phyloP scores from a whole-genome alignment of 2,888 invertebrate genomes.

The Amphipoea oculea region DNA sequence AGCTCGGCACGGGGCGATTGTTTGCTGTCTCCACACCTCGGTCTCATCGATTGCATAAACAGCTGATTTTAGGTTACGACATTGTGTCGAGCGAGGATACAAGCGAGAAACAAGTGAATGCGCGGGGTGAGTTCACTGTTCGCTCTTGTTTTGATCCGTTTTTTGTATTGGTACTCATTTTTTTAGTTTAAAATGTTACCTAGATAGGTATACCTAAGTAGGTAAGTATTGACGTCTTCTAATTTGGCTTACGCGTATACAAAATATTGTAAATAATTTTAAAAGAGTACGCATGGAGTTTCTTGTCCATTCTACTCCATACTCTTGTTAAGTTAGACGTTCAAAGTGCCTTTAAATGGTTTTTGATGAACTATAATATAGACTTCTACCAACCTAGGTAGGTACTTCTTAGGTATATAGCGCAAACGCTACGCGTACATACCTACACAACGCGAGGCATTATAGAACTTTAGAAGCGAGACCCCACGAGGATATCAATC shows the following conservation, averaged over 20 bases:
- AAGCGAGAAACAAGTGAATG: conserved; percentile 8
- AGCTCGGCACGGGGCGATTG: conserved; percentile 22
- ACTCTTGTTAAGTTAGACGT: background rate
- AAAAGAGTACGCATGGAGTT: too few species aligned
- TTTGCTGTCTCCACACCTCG: conserved; percentile 45
- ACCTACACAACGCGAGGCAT: too few species aligned
- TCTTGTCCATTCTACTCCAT: background rate
- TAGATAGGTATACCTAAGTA: too few species aligned
- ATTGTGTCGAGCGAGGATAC: conserved; percentile 35
- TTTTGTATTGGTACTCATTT: background rate
- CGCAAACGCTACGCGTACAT: too few species aligned
- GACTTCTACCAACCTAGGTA: too few species aligned
- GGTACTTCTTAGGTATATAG: too few species aligned
- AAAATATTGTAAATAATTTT: background rate
- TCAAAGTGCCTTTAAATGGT: too few species aligned
- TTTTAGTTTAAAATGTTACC: background rate
- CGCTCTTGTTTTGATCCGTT: background rate
- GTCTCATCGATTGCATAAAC: conserved; percentile 47
- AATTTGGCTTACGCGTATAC: background rate
- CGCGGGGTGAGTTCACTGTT: background rate
- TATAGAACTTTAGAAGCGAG: too few species aligned
- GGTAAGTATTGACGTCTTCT: background rate
- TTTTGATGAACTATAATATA: too few species aligned
- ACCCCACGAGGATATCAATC: too few species aligned
- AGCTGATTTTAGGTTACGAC: conserved; percentile 40